Evolutionary conservation across 2,797 vertebrate species (phyloP).

Genomic region (Spatula clypeata): DNA sequence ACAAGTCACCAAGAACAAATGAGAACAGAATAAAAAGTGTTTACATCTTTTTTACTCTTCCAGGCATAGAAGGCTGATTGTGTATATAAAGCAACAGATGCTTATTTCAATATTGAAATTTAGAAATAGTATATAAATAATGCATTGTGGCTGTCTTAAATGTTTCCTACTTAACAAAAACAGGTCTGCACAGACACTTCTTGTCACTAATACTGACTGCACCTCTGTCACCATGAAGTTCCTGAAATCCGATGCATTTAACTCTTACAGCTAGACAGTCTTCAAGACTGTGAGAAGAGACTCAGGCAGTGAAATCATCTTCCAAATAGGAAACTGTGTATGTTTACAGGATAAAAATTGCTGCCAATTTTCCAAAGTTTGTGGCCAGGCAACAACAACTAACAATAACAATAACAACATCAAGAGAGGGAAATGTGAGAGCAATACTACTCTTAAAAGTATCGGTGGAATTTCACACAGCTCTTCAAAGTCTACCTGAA

Average conservation of each 20-base stretch:
- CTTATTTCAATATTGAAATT: not conserved
- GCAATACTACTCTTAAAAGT: not conserved
- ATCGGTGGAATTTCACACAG: not conserved
- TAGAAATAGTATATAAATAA: not conserved
- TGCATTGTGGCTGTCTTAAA: rapidly evolving
- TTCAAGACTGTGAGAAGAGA: not conserved
- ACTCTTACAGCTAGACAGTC: not conserved
- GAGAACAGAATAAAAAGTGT: not conserved
- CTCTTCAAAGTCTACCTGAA: not conserved
- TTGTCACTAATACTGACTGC: not conserved
- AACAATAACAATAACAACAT: not conserved
- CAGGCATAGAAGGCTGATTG: not conserved
- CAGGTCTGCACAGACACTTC: not conserved
- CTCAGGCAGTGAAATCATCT: not conserved
- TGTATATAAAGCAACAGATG: not conserved
- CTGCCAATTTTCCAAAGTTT: not conserved
- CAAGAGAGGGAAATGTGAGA: not conserved
- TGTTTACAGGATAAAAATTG: not conserved
- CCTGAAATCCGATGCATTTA: not conserved
- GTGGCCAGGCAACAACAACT: not conserved
- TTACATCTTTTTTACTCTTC: not conserved
- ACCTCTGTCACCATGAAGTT: not conserved
- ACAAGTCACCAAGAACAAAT: not conserved
- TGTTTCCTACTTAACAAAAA: not conserved
- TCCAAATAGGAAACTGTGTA: not conserved